These are phyloP conservation scores for Polydrusus cervinus DNA, from an alignment of 2,888 invertebrate species.

Conservation along the genomic window DNA sequence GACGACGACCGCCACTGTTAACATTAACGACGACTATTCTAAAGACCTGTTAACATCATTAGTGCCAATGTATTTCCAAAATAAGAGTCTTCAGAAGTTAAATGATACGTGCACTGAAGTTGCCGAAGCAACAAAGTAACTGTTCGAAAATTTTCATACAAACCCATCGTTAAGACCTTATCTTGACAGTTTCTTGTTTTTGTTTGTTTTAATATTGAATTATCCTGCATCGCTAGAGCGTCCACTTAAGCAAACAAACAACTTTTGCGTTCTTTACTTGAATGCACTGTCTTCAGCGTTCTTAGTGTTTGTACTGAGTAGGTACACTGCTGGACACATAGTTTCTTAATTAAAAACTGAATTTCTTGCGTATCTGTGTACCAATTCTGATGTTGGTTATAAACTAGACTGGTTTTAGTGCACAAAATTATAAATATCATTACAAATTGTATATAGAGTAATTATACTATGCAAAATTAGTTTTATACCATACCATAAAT, in stretches of 20 bases:
- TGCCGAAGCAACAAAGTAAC: background rate
- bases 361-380: too few species aligned
- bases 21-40: background rate
- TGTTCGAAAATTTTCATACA: slow-evolving; percentile 7
- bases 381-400: too few species aligned
- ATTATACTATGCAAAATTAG: too few species aligned
- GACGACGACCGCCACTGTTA: background rate
- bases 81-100: slow-evolving; percentile 5
- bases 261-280: background rate
- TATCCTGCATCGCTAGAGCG: background rate
- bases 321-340: too few species aligned
- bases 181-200: background rate
- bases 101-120: background rate
- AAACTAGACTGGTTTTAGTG: too few species aligned
- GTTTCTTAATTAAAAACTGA: too few species aligned
- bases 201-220: background rate
- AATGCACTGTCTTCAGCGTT: background rate
- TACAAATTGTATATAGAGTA: too few species aligned
- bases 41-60: slow-evolving; percentile 26
- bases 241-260: slow-evolving; percentile 8
- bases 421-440: too few species aligned
- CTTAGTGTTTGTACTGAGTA: too few species aligned
- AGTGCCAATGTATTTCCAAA: slow-evolving; percentile 2
- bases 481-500: too few species aligned
- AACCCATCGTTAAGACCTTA: background rate